Percentiles rank a stretch among this genome's conserved stretches.
Evolutionary conservation across 2,113 vertebrate species (phyloP).

Genomic region (Dryoscopus gambensis): DNA sequence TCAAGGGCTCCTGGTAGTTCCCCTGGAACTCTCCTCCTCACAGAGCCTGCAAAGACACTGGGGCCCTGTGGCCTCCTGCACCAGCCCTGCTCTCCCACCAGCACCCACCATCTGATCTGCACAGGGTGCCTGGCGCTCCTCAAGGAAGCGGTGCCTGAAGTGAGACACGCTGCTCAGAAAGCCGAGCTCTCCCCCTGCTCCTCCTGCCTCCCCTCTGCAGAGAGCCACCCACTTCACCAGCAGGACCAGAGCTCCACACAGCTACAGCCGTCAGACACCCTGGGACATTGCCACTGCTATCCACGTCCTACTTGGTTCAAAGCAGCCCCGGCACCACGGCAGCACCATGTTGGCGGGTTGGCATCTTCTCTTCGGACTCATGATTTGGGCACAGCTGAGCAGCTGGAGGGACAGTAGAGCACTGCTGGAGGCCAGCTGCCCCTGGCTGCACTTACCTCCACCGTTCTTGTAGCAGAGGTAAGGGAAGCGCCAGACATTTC

Average conservation of each 20-base stretch:
- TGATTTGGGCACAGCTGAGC: neutral
- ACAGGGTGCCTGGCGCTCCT: neutral
- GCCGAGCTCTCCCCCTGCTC: rapidly evolving
- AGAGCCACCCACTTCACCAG: neutral
- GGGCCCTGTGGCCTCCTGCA: neutral
- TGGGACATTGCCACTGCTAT: neutral
- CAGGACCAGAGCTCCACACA: neutral
- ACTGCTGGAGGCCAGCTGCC: neutral
- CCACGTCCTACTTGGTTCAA: rapidly evolving
- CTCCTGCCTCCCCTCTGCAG: neutral
- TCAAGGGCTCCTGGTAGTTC: neutral
- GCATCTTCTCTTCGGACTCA: neutral
- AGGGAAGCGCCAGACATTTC: slow-evolving; percentile 93
- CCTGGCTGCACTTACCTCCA: slow-evolving; percentile 78
- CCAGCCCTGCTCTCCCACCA: rapidly evolving
- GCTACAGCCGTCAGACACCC: neutral
- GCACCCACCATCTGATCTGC: neutral
- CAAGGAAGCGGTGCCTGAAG: no score
- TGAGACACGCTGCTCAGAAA: neutral
- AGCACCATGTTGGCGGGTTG: rapidly evolving
- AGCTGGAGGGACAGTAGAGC: rapidly evolving
- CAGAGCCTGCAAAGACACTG: rapidly evolving
- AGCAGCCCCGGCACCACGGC: neutral
- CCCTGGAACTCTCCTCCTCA: neutral
- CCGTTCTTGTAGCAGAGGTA: slow-evolving; percentile 97